These are phyloP conservation scores for Chiroxiphia lanceolata DNA, from an alignment of 2,797 vertebrate genomes.

Conservation along the genomic window DNA sequence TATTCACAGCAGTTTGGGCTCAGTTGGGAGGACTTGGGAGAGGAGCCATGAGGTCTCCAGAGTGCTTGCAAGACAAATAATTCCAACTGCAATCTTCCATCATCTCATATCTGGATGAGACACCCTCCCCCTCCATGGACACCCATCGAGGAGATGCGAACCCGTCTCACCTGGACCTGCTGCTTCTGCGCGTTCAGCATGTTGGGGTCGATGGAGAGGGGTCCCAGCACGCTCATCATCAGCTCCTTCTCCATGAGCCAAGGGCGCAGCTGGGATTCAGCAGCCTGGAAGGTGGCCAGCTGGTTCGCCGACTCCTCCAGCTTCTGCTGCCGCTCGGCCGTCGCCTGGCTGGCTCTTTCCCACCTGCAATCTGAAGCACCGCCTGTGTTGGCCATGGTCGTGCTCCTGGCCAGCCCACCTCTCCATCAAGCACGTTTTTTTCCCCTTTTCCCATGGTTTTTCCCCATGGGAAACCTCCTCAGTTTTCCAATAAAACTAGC, in stretches of 20 bases:
- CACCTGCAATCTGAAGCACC: constrained; percentile 84
- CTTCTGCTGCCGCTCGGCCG: constrained; percentile 87
- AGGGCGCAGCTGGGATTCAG: constrained; percentile 89
- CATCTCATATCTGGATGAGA: fast-evolving
- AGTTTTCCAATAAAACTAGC: background rate
- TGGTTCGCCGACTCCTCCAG: constrained; percentile 90
- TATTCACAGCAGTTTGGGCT: background rate
- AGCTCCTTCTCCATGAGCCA: constrained; percentile 98
- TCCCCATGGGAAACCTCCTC: background rate
- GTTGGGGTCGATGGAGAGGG: constrained; percentile 96
- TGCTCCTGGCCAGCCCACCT: background rate
- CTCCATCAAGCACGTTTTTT: background rate
- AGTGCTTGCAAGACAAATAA: background rate
- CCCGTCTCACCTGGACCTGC: constrained; percentile 89
- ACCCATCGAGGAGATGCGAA: fast-evolving
- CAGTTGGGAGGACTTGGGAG: background rate
- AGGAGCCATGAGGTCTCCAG: background rate
- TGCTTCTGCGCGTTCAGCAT: constrained; percentile 98
- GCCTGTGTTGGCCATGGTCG: background rate
- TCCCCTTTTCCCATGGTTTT: background rate
- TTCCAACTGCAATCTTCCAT: background rate
- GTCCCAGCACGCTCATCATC: constrained; percentile 98
- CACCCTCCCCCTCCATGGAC: background rate
- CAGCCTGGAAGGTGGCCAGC: constrained; percentile 88
- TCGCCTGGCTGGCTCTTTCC: constrained; percentile 87